phyloP scores from a whole-genome alignment of 2,113 vertebrate genomes.

The Perognathus longimembris region DNA sequence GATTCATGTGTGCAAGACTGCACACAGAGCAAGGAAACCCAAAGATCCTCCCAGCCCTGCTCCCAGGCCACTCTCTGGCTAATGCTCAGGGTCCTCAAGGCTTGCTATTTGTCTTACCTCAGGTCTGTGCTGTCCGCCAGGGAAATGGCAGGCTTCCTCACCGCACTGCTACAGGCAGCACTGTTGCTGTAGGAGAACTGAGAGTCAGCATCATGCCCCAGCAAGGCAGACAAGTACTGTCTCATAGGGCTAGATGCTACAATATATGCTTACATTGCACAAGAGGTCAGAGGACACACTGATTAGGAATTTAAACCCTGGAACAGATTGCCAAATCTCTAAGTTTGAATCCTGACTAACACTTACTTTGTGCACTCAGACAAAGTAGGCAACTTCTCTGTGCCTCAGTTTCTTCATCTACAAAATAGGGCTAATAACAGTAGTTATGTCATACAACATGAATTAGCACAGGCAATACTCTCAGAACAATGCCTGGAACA shows the following conservation, averaged over 20 bases:
- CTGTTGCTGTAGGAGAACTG: constrained; percentile 91
- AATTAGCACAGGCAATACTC: not conserved
- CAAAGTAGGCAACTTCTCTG: not conserved
- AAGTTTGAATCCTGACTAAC: not conserved
- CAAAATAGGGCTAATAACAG: not conserved
- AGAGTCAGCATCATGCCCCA: constrained; percentile 4
- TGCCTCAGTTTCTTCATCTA: not conserved
- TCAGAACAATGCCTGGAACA: not conserved
- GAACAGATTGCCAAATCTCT: not conserved
- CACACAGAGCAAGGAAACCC: not conserved
- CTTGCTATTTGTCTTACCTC: constrained; percentile 82
- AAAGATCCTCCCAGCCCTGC: not conserved
- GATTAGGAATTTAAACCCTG: not conserved
- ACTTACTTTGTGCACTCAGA: not conserved
- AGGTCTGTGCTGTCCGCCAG: constrained; percentile 98
- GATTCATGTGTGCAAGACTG: not conserved
- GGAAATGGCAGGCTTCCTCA: constrained; percentile 98
- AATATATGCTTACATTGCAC: too few relatives aligned
- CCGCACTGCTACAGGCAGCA: constrained; percentile 96
- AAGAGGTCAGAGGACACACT: not conserved
- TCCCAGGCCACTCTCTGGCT: not conserved
- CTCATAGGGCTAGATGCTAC: not conserved
- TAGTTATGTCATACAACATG: not conserved
- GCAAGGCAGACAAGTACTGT: not conserved
- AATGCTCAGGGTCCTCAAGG: not conserved